phyloP scores from a whole-genome alignment of 2,888 invertebrate genomes.

The Conchocele bisecta region DNA sequence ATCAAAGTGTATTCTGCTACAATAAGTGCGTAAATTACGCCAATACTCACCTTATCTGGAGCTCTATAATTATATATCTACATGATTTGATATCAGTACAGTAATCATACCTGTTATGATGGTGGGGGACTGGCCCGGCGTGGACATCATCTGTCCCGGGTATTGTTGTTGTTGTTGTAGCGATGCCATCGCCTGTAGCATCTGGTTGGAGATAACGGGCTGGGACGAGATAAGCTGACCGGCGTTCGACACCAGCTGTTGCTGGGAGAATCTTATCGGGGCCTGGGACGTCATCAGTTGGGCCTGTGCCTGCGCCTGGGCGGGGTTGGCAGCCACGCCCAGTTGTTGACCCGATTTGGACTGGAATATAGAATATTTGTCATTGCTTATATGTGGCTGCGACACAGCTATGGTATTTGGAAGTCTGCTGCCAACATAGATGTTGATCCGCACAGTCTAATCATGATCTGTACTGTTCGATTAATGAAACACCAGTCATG shows the following conservation, averaged over 20 bases:
- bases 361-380: slow-evolving; percentile 58
- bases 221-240: slow-evolving; percentile 76
- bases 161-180: slow-evolving; percentile 73
- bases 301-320: slow-evolving; percentile 64
- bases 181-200: slow-evolving; percentile 77
- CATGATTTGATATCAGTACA: no score
- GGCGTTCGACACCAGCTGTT: slow-evolving; percentile 74
- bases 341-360: slow-evolving; percentile 67
- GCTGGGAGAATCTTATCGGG: slow-evolving; percentile 69
- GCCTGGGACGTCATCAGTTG: slow-evolving; percentile 72
- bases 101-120: slow-evolving; percentile 54
- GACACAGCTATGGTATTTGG: no score
- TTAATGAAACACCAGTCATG: no score
- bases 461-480: no score
- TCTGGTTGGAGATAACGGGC: slow-evolving; percentile 76
- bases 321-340: slow-evolving; percentile 57
- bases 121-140: slow-evolving; percentile 72
- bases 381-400: no score
- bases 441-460: no score
- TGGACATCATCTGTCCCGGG: slow-evolving; percentile 71
- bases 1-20: no score
- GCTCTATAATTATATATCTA: no score
- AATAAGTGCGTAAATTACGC: no score
- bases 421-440: no score
- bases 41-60: no score